Evolutionary conservation across 2,113 vertebrate species (phyloP), one percentile per base, ranked within the genome.

Genomic region (Ammodytes dubius): DNA sequence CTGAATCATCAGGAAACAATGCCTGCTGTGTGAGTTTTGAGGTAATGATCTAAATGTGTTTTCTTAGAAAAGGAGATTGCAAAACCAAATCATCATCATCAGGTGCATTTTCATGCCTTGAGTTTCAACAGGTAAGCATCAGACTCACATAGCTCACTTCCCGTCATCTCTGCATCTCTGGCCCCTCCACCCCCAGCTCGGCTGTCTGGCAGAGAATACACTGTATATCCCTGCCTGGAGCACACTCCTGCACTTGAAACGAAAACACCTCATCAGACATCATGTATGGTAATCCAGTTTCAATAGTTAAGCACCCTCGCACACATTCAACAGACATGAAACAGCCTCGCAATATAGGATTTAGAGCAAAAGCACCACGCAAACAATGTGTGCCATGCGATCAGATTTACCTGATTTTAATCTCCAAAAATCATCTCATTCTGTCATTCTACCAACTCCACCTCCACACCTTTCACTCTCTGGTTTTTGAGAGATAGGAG

Each of bases 71-170:
- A 69, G 67, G 68, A 65, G 74, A 67, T 66, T 59, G 73, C 71
- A 84, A 83, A 83, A 74, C 60, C 65, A 50, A 53, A 84, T 67
- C 45, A 57, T 65, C 61, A 27, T 81, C 45, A 59, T 84, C 67
- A 45, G 64, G 45, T 63, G 67, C 27, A 27, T 27, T 27, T 27
- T 63, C 49, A 13, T 79, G 82, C 77, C 64, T 42, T 66, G 37
- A 79, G 53, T 84, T 78, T 81, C 85, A 88, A 81, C 90, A 91
- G 79, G 85, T 88, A 79, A 82, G 61, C 42, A 74, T 59, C 70
- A 78, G 70, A 5, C 53, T 72, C 76, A 54, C 70, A 80, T 73
- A 49, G 68, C 70, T 89, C 75, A 69, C 61, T 83, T 90, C 70
- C 82, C 79, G 81, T 88, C 86, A 86, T 68, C 56, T 40, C 66